phyloP scores from a whole-genome alignment of 2,888 invertebrate genomes.

The Cinara cedri region DNA sequence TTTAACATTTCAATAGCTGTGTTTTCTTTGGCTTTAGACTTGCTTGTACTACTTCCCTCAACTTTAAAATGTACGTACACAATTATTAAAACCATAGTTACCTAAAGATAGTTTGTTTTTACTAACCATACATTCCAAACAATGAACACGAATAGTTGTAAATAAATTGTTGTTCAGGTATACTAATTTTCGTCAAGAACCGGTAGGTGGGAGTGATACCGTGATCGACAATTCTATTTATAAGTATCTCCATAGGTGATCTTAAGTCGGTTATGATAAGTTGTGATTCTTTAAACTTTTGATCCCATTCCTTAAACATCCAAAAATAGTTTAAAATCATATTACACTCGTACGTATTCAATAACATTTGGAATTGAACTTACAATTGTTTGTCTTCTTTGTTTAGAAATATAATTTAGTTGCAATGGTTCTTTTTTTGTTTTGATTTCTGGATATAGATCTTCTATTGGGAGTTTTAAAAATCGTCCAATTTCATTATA shows the following conservation, averaged over 20 bases:
- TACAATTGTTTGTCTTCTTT: slow-evolving; percentile 18
- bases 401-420: slow-evolving; percentile 1
- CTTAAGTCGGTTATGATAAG: slow-evolving; percentile 12
- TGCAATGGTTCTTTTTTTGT: background rate
- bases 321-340: background rate
- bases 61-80: background rate
- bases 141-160: slow-evolving; percentile 38
- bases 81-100: background rate
- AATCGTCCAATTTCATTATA: slow-evolving; percentile 20
- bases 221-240: slow-evolving; percentile 3
- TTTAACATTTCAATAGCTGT: slow-evolving; percentile 22
- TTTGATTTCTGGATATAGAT: background rate
- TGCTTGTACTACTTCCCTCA: slow-evolving; percentile 27
- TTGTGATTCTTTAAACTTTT: slow-evolving; percentile 8
- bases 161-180: background rate
- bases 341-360: background rate
- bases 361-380: background rate
- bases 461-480: slow-evolving; percentile 1
- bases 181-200: background rate
- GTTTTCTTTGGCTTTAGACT: slow-evolving; percentile 15
- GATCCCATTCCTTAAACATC: background rate
- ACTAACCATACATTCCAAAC: slow-evolving; percentile 44
- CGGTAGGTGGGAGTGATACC: slow-evolving; percentile 19
- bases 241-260: slow-evolving; percentile 17
- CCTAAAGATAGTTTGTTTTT: background rate